These are phyloP conservation scores for Axinella damicornis DNA, from an alignment of 37 sponge, comb jelly and placozoan species.

Conservation along the genomic window DNA sequence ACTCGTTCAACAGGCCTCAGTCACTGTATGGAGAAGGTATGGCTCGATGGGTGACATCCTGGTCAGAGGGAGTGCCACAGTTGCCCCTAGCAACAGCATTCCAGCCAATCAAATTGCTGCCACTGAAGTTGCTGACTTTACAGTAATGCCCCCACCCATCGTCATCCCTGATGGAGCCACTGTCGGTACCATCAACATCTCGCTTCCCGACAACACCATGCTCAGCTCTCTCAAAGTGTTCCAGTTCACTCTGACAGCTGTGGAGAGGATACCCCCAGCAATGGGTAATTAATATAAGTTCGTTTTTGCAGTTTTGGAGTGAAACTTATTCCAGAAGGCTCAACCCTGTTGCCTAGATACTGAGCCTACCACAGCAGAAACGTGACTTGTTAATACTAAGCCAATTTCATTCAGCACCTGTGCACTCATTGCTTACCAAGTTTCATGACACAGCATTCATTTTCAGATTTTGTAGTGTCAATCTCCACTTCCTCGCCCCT, in stretches of 20 bases:
- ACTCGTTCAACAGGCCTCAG: constrained; percentile 2
- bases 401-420: too few relatives aligned
- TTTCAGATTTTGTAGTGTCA: too few relatives aligned
- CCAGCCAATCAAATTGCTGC: constrained; percentile 54
- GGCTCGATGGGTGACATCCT: constrained; percentile 72
- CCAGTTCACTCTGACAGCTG: constrained; percentile 54
- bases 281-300: too few relatives aligned
- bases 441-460: too few relatives aligned
- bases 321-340: too few relatives aligned
- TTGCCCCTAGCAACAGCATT: background rate
- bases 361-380: too few relatives aligned
- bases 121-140: constrained; percentile 43
- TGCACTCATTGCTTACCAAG: too few relatives aligned
- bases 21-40: constrained; percentile 70
- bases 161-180: constrained; percentile 64
- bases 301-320: too few relatives aligned
- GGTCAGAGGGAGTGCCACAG: constrained; percentile 64
- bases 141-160: constrained; percentile 13
- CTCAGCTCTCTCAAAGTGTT: constrained; percentile 62
- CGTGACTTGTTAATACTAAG: too few relatives aligned
- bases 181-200: constrained; percentile 49
- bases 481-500: background rate
- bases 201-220: constrained; percentile 50
- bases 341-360: too few relatives aligned
- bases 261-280: constrained; percentile 12